Conservation (phyloP, 2,888 invertebrate genomes). For the Itoplectis maculator region DNA sequence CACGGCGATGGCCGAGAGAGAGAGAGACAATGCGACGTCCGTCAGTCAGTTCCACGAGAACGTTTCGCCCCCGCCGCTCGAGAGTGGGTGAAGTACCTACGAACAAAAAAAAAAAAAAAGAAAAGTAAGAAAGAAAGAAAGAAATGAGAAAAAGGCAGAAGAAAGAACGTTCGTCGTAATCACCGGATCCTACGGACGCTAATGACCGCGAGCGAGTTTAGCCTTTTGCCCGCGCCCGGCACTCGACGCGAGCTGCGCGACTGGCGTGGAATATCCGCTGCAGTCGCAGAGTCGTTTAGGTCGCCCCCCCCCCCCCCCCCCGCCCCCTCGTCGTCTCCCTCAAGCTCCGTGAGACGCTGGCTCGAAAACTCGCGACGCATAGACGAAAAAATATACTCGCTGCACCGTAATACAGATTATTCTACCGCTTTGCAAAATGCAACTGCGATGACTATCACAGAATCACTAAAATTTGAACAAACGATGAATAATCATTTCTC, state of each 20-base stretch:
- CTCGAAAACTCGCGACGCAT: not conserved
- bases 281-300: constrained; percentile 8
- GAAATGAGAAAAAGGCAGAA: constrained; percentile 16
- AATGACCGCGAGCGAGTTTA: constrained; percentile 65
- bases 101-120: constrained; percentile 1
- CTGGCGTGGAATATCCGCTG: constrained; percentile 10
- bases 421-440: not conserved
- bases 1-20: constrained; percentile 43
- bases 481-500: not conserved
- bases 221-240: constrained; percentile 48
- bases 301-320: not conserved
- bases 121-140: constrained; percentile 8
- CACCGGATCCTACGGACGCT: constrained; percentile 65
- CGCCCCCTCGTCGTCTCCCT: not conserved
- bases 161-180: constrained; percentile 60
- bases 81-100: constrained; percentile 61
- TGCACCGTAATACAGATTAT: no score
- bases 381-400: not conserved
- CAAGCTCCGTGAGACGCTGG: not conserved
- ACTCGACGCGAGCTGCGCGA: not conserved
- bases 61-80: no score
- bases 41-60: constrained; percentile 58
- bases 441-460: no score
- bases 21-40: constrained; percentile 34
- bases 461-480: not conserved